Percentiles rank a stretch among this genome's conserved stretches.
Evolutionary conservation across 2,113 vertebrate species (phyloP).

Genomic region (Henicopernis longicauda): DNA sequence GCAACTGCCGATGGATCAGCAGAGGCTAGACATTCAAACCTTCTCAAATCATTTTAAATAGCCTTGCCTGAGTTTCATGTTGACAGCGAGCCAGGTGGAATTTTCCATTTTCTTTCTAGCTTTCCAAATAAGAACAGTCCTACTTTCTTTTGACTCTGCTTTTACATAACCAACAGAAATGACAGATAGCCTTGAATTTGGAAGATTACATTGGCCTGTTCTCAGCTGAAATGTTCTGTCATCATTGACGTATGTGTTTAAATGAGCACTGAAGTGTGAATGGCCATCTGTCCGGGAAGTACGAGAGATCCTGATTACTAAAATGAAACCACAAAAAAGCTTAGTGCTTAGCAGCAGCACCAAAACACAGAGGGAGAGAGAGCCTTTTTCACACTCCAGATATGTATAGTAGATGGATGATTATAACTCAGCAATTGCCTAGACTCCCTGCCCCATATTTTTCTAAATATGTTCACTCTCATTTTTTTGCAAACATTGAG

Average conservation of each 20-base stretch:
- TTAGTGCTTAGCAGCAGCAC: constrained; percentile 13
- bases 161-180: constrained; percentile 68
- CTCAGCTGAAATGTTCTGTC: constrained; percentile 70
- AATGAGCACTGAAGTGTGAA: constrained; percentile 61
- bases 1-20: neutral
- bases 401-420: constrained; percentile 51
- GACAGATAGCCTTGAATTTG: constrained; percentile 68
- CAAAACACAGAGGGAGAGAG: neutral
- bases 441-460: constrained; percentile 16
- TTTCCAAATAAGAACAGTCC: constrained; percentile 18
- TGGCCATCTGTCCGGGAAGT: constrained; percentile 74
- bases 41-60: neutral
- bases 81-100: constrained; percentile 33
- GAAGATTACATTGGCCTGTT: constrained; percentile 57
- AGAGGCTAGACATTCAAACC: neutral
- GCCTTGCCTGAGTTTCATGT: neutral
- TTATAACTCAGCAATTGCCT: constrained; percentile 49
- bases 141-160: constrained; percentile 12
- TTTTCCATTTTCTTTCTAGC: constrained; percentile 18
- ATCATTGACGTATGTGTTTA: constrained; percentile 68
- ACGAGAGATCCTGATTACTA: constrained; percentile 19
- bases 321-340: constrained; percentile 47
- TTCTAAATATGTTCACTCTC: constrained; percentile 9
- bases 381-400: neutral
- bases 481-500: neutral